Conservation (phyloP, 2,888 invertebrate genomes). For the Trissoscelio sp. region DNA sequence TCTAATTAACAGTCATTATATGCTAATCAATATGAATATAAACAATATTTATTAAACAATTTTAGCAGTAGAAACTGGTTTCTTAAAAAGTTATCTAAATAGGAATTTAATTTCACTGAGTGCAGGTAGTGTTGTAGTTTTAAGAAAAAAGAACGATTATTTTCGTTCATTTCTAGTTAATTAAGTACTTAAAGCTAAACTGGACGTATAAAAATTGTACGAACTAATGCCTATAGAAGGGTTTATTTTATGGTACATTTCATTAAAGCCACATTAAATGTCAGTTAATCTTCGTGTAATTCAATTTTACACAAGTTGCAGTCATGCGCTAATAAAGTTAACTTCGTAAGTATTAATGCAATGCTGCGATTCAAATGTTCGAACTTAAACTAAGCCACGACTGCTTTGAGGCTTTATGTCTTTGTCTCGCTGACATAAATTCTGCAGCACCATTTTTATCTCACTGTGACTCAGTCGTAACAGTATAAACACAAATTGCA, state of each 20-base stretch:
- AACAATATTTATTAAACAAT: too few relatives aligned
- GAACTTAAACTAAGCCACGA: neutral
- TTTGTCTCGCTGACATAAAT: constrained; percentile 15
- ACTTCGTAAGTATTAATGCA: neutral
- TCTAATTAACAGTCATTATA: too few relatives aligned
- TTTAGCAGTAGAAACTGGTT: too few relatives aligned
- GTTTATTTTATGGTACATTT: constrained; percentile 5
- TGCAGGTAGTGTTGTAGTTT: too few relatives aligned
- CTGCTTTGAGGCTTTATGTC: neutral
- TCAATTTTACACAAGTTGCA: constrained; percentile 8
- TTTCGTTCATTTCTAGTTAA: too few relatives aligned
- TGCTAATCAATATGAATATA: too few relatives aligned
- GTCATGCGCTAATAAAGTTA: constrained; percentile 9
- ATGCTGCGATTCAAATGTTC: neutral
- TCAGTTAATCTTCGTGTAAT: constrained; percentile 19
- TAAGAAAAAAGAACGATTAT: too few relatives aligned
- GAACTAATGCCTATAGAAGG: neutral
- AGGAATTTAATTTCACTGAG: too few relatives aligned
- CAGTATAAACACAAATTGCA: neutral
- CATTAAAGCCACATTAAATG: constrained; percentile 15
- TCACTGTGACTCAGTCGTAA: constrained; percentile 1
- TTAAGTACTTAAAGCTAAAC: neutral
- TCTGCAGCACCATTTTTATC: constrained; percentile 4
- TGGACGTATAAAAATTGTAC: neutral
- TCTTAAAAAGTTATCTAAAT: too few relatives aligned